phyloP scores from a whole-genome alignment of 2,797 vertebrate species.

The Dicrostonyx torquatus region DNA sequence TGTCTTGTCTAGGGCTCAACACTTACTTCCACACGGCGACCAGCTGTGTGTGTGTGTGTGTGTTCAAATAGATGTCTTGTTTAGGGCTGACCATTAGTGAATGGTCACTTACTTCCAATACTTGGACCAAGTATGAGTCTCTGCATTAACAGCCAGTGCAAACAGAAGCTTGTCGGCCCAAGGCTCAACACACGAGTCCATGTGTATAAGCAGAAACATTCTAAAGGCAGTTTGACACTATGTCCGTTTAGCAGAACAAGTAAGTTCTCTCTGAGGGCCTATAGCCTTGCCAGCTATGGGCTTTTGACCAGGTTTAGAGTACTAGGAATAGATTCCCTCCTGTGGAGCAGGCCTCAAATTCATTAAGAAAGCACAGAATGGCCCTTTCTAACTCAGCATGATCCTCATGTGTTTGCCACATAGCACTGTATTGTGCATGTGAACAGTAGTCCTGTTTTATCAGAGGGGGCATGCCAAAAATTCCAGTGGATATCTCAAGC shows the following conservation, averaged over 20 bases:
- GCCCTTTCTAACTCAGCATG: constrained; percentile 7
- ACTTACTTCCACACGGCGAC: no score
- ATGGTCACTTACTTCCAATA: neutral
- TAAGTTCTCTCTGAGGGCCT: neutral
- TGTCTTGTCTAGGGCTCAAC: neutral
- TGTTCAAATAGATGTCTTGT: no score
- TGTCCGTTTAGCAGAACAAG: neutral
- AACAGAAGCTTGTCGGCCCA: neutral
- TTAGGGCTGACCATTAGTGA: neutral
- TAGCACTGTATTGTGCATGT: neutral
- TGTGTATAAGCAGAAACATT: neutral
- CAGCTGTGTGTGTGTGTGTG: no score
- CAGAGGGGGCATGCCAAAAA: neutral
- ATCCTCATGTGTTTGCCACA: neutral
- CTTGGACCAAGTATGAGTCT: neutral
- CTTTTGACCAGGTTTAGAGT: neutral
- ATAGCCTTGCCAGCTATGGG: neutral
- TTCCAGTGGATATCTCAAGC: neutral
- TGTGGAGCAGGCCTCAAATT: neutral
- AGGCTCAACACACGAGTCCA: neutral
- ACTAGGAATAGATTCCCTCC: neutral
- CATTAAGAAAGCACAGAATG: neutral
- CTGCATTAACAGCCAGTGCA: neutral
- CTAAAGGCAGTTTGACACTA: neutral
- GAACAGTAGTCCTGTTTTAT: neutral